Percentiles rank a stretch among this genome's conserved stretches.
These are phyloP conservation scores for Pogonophryne albipinna DNA, from an alignment of 2,797 vertebrate genomes.

Conservation along the genomic window DNA sequence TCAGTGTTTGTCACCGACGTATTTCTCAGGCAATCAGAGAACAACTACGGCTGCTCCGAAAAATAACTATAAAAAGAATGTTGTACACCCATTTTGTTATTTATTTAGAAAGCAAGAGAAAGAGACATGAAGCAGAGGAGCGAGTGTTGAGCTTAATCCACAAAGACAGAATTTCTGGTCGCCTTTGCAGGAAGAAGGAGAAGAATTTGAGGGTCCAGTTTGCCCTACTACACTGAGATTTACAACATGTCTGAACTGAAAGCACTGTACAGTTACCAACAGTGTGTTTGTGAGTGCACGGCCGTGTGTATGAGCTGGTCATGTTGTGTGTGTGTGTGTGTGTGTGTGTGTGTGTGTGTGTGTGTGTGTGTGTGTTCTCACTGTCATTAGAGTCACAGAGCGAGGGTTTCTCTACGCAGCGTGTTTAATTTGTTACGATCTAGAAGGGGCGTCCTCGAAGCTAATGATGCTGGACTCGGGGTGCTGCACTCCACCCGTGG, in stretches of 20 bases:
- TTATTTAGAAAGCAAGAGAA: slow-evolving; percentile 74
- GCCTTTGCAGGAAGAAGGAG: slow-evolving; percentile 38
- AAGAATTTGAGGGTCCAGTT: slow-evolving; percentile 25
- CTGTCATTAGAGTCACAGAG: slow-evolving; percentile 15
- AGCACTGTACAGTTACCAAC: slow-evolving; percentile 57
- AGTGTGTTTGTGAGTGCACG: slow-evolving; percentile 48
- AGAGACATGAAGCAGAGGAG: slow-evolving; percentile 56
- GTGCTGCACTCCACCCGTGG: slow-evolving; percentile 68
- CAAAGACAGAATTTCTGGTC: slow-evolving; percentile 49
- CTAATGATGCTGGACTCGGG: slow-evolving; percentile 94
- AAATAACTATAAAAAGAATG: slow-evolving; percentile 56
- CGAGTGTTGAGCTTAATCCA: slow-evolving; percentile 39
- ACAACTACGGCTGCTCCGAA: slow-evolving; percentile 43
- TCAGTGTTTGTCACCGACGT: slow-evolving; percentile 27
- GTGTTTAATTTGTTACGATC: slow-evolving; percentile 84
- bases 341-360: slow-evolving; percentile 34
- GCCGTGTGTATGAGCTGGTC: slow-evolving; percentile 46
- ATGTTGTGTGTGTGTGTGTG: slow-evolving; percentile 37
- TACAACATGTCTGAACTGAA: slow-evolving; percentile 59
- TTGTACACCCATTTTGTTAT: slow-evolving; percentile 67
- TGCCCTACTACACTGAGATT: slow-evolving; percentile 47
- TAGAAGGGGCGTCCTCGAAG: slow-evolving; percentile 91
- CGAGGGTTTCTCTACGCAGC: slow-evolving; percentile 26
- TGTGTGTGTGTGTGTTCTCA: slow-evolving; percentile 41
- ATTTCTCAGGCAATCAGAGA: slow-evolving; percentile 37